These are phyloP conservation scores for Enteromius unitaeniatus DNA, from an alignment of 2,797 vertebrate genomes.

Conservation along the genomic window DNA sequence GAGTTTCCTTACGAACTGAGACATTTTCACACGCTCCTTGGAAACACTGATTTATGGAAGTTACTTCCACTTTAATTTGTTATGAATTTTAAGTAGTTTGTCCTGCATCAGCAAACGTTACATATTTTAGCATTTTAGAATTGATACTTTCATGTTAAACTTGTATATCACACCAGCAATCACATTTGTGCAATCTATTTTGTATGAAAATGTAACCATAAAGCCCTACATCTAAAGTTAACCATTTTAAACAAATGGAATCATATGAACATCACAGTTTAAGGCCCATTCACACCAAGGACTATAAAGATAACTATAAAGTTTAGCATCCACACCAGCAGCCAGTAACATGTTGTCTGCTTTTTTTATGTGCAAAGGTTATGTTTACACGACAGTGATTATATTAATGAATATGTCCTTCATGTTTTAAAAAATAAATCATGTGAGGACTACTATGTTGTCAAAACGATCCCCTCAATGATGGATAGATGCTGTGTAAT, in stretches of 20 bases:
- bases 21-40: slow-evolving; percentile 53
- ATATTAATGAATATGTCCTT: too few relatives aligned
- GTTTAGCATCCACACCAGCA: not conserved
- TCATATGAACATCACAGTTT: not conserved
- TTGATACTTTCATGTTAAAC: not conserved
- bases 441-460: too few relatives aligned
- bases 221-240: not conserved
- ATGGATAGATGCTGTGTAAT: too few relatives aligned
- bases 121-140: not conserved
- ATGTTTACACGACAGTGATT: too few relatives aligned
- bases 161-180: not conserved
- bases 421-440: too few relatives aligned
- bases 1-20: slow-evolving; percentile 40
- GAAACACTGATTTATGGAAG: slow-evolving; percentile 22
- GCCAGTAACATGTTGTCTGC: not conserved
- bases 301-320: not conserved
- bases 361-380: not conserved
- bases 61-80: slow-evolving; percentile 1
- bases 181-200: not conserved
- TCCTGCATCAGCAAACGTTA: not conserved
- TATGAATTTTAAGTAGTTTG: not conserved
- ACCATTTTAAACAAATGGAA: not conserved
- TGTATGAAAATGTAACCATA: not conserved
- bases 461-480: too few relatives aligned
- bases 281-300: not conserved